Conservation (phyloP, 1,140 invertebrate genomes). For the Pteromalus puparum region DNA sequence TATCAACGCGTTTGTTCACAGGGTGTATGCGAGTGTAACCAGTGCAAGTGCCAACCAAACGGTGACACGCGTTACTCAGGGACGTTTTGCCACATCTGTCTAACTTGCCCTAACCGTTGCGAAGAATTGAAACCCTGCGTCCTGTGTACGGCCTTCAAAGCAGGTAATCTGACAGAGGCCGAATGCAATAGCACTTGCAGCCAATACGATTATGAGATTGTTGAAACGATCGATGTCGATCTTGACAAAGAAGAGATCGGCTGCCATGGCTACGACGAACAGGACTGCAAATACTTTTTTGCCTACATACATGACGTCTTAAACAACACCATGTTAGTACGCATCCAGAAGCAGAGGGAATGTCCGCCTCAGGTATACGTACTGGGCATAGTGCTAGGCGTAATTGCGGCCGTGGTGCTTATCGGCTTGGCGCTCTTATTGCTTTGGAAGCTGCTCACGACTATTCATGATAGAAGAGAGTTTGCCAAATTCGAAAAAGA, state of each 20-base stretch:
- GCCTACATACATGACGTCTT: conserved; percentile 87
- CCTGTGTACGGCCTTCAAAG: conserved; percentile 91
- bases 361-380: conserved; percentile 87
- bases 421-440: conserved; percentile 92
- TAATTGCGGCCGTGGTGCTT: conserved; percentile 92
- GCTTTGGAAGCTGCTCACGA: conserved; percentile 97
- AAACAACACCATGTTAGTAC: conserved; percentile 75
- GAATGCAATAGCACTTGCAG: conserved; percentile 78
- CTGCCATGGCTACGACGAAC: conserved; percentile 88
- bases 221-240: conserved; percentile 79
- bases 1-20: conserved; percentile 63
- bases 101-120: conserved; percentile 92
- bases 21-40: conserved; percentile 92
- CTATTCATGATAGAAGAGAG: conserved; percentile 95
- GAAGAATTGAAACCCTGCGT: conserved; percentile 94
- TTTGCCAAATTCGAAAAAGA: conserved; percentile 99
- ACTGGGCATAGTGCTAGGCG: conserved; percentile 92
- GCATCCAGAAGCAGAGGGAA: conserved; percentile 86
- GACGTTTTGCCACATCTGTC: conserved; percentile 94
- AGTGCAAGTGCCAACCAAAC: conserved; percentile 87
- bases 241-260: conserved; percentile 85
- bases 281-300: conserved; percentile 89
- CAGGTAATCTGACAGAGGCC: conserved; percentile 82
- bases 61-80: conserved; percentile 85
- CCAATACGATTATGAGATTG: conserved; percentile 77